phyloP scores from a whole-genome alignment of 2,797 vertebrate species.

The Hapalemur alaotrensis region DNA sequence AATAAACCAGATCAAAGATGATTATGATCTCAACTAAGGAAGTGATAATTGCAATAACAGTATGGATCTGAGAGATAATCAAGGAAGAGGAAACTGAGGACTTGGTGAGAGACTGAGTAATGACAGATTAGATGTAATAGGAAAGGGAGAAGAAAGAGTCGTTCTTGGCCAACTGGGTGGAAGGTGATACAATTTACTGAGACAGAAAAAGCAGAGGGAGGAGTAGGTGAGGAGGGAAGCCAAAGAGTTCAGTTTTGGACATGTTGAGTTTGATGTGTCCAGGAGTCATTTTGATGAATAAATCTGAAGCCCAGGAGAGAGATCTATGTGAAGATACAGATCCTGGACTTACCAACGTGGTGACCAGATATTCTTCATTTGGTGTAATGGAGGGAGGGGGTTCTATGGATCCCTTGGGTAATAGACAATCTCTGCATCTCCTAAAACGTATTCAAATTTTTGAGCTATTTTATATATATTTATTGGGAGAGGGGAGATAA shows the following conservation, averaged over 20 bases:
- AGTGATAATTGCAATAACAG: background rate
- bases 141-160: background rate
- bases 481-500: background rate
- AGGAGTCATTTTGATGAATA: background rate
- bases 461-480: background rate
- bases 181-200: background rate
- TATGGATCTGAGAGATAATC: background rate
- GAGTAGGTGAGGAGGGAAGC: background rate
- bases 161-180: background rate
- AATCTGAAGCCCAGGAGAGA: background rate
- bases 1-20: background rate
- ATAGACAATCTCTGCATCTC: background rate
- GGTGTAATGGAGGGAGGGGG: background rate
- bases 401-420: background rate
- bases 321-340: background rate
- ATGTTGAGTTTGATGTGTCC: background rate
- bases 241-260: background rate
- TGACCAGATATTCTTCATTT: background rate
- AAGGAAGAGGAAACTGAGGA: background rate
- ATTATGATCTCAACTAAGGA: background rate
- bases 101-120: background rate
- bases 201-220: background rate
- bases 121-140: background rate
- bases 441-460: background rate
- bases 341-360: background rate